Conservation (phyloP, 1,140 invertebrate genomes). For the Lepidotrigona ventralis region DNA sequence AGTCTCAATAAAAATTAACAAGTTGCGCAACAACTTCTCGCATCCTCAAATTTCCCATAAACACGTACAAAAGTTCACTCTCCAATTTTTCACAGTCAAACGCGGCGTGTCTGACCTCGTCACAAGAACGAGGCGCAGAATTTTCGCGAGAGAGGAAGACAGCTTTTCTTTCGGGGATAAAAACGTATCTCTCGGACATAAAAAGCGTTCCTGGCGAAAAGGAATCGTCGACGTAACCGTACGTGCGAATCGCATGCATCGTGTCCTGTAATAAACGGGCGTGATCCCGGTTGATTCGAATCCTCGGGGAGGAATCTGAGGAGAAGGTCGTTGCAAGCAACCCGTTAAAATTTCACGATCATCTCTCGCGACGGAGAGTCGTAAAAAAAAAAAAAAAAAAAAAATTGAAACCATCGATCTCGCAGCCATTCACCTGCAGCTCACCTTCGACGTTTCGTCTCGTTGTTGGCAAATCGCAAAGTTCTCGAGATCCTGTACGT, state of each 20-base stretch:
- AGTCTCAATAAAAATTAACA: too few species aligned
- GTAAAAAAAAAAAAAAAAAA: slow-evolving; percentile 67
- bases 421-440: slow-evolving; percentile 26
- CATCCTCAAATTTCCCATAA: too few species aligned
- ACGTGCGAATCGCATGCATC: slow-evolving; percentile 52
- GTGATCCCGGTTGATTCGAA: slow-evolving; percentile 51
- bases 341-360: slow-evolving; percentile 70
- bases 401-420: slow-evolving; percentile 73
- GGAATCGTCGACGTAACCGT: slow-evolving; percentile 13
- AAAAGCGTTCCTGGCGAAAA: slow-evolving; percentile 55
- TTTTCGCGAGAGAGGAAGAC: too few species aligned
- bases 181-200: not conserved
- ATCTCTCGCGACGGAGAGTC: slow-evolving; percentile 54
- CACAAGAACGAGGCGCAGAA: too few species aligned
- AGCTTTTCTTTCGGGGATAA: not conserved
- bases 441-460: slow-evolving; percentile 40
- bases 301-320: slow-evolving; percentile 55
- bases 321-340: slow-evolving; percentile 53
- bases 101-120: too few species aligned
- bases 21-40: too few species aligned
- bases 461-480: too few species aligned
- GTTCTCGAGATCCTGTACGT: too few species aligned
- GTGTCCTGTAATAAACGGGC: slow-evolving; percentile 63
- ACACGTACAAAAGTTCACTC: too few species aligned
- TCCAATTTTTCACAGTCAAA: too few species aligned